Evolutionary conservation across 2,797 vertebrate genomes (phyloP).

Genomic region (Setipinna tenuifilis): DNA sequence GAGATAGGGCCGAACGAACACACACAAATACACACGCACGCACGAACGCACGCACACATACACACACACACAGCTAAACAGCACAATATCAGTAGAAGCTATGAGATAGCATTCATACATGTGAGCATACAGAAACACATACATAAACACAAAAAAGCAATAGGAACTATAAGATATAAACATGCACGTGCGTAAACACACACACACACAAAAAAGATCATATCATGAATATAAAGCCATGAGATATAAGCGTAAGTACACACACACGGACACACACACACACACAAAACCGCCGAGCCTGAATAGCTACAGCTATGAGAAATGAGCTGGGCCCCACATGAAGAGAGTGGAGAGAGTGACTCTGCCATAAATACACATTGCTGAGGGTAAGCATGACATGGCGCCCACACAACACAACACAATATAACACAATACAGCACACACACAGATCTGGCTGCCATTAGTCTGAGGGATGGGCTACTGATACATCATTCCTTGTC

Average conservation of each 20-base stretch:
- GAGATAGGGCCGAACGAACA: too few species aligned
- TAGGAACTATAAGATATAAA: too few species aligned
- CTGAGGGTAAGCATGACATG: neutral
- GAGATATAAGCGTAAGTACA: slow-evolving; percentile 45
- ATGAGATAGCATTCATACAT: too few species aligned
- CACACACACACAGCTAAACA: neutral
- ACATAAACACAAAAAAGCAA: neutral
- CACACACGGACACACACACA: slow-evolving; percentile 33
- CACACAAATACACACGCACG: too few species aligned
- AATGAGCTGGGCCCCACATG: neutral
- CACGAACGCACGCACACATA: too few species aligned
- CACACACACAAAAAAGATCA: neutral
- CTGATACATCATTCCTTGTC: neutral
- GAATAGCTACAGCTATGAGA: too few species aligned
- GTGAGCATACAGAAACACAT: neutral
- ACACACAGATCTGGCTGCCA: neutral
- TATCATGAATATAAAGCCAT: slow-evolving; percentile 32
- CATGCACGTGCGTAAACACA: slow-evolving; percentile 34
- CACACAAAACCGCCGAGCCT: neutral
- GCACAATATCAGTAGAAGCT: too few species aligned
- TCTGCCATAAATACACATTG: neutral
- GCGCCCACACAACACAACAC: too few species aligned
- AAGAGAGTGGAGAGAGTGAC: neutral
- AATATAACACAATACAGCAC: neutral
- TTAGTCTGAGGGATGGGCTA: neutral